Evolutionary conservation across 2,113 vertebrate species (phyloP).

Genomic region (Proteles cristata): DNA sequence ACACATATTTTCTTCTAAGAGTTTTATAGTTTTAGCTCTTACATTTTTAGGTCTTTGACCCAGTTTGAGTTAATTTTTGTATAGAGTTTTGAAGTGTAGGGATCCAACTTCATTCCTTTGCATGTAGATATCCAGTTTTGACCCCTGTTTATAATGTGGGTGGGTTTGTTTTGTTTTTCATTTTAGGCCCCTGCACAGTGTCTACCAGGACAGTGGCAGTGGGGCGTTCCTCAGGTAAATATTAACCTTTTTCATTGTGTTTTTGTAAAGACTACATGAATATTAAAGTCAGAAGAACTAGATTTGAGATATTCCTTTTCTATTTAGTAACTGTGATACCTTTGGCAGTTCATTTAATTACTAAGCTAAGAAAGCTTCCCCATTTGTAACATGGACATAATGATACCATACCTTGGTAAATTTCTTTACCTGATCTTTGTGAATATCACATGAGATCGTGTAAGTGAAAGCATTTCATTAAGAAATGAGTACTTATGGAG

Average conservation of each 20-base stretch:
- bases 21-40: conserved; percentile 28
- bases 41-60: not conserved
- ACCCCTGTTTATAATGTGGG: not conserved
- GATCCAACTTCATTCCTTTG: not conserved
- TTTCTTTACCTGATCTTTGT: conserved; percentile 50
- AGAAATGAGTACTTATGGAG: not conserved
- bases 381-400: conserved; percentile 33
- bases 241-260: not conserved
- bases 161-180: conserved; percentile 39
- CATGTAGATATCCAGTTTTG: not conserved
- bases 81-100: not conserved
- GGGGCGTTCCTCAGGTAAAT: conserved; percentile 88
- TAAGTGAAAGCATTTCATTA: conserved; percentile 52
- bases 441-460: conserved; percentile 19
- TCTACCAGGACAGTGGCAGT: conserved; percentile 87
- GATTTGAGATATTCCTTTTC: not conserved
- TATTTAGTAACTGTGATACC: conserved; percentile 15
- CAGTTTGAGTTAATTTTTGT: conserved; percentile 54
- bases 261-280: conserved; percentile 22
- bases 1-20: not conserved
- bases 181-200: conserved; percentile 86
- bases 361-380: not conserved
- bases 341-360: conserved; percentile 37
- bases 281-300: conserved; percentile 38
- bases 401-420: not conserved